Base-by-base conservation (phyloP, 2,888 invertebrate genomes). In the Agapetus fuscipes region DNA sequence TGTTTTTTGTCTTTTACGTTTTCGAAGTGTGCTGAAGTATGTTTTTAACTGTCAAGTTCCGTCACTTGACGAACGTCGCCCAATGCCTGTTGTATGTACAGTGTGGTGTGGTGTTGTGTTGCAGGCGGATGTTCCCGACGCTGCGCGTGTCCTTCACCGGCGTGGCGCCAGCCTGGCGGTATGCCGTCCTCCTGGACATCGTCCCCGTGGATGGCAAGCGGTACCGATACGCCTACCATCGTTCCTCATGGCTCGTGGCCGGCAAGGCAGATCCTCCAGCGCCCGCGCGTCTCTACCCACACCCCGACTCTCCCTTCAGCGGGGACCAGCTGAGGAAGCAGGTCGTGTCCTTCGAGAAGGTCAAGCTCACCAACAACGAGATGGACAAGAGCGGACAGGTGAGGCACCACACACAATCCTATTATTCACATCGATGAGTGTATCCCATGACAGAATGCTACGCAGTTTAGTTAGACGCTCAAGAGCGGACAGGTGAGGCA, bases 241-340 rank as follows among this genome's bases (percentile, higher is more conserved):
- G 94, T 56, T 94, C 93, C 50, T 93, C 93, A 37, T 97, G 96
- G 96, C 75, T 95, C 57, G 94, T 95, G 52, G 96, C 96, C 16
- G 96, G 96, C 49, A 96, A 97, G 67, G 96, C 96, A 29, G 96
- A 97, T 72, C 95, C 94, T 10, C 94, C 95, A 55, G 83, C 90
- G 20, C 93, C 93, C 46, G 83, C 88, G 49, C 75, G 95, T 49
- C 80, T 95, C 56, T 94, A 94, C 74, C 81, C 90, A 40, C 96
- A 97, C 71, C 96, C 96, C 26, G 96, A 97, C 67, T 90, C 91
- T 43, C 95, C 96, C 45, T 94, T 87, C 67, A 86, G 86, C 52
- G 93, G 91, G 31, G 94, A 95, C 59, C 94, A 95, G 64, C 78
- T 96, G 54, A 78, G 86, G 59, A 94, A 95, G 66, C 94, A 95